Base-by-base conservation (phyloP, 2,113 vertebrate genomes). In the Crotalus viridis region DNA sequence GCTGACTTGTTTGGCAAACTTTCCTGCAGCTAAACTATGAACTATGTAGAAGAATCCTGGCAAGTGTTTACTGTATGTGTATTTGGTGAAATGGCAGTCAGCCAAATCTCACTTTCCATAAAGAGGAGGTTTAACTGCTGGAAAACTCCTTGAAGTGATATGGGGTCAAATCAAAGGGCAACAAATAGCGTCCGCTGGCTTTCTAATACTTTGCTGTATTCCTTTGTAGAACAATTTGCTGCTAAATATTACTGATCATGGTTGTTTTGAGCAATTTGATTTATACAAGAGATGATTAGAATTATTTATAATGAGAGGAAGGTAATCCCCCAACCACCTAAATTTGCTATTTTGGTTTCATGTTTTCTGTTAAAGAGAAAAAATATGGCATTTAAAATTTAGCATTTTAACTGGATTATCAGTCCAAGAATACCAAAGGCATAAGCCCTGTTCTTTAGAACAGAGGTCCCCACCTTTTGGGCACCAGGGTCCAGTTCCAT, bases 381-480 rank as follows among this genome's bases (percentile, higher is more conserved):
- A 88, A 69, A 91, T 88, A 92, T 64, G 93, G 55, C 0, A 52
- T 48, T 92, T 22, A 55, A 48, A 26, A 55, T 88, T 96, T 86
- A 94, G 95, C 95, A 95, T 55, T 88, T 85, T 96, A 96, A 97
- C 69, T 94, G 91, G 93, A 96, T 96, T 96, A 96, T 85, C 90
- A 94, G 94, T 92, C 33, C 94, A 94, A 94, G 86, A 87, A 56
- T 90, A 91, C 88, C 89, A 48, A 56, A 87, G 64, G 91, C 43
- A 28, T 21, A 81, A 94, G 92, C 46, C 90, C 93, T n/a, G 3
- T 54, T 89, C 95, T 95, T 95, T 51, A 51, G 48, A 51, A 51
- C 8, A 51, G 48, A 51, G 48, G 48, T 51, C 48, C 48, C 48
- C 8, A 51, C 7, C 48, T 51, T 51, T 51, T 51, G 48, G 48